Evolutionary conservation across 2,113 vertebrate species (phyloP).

Genomic region (Ceyx cyanopectus): DNA sequence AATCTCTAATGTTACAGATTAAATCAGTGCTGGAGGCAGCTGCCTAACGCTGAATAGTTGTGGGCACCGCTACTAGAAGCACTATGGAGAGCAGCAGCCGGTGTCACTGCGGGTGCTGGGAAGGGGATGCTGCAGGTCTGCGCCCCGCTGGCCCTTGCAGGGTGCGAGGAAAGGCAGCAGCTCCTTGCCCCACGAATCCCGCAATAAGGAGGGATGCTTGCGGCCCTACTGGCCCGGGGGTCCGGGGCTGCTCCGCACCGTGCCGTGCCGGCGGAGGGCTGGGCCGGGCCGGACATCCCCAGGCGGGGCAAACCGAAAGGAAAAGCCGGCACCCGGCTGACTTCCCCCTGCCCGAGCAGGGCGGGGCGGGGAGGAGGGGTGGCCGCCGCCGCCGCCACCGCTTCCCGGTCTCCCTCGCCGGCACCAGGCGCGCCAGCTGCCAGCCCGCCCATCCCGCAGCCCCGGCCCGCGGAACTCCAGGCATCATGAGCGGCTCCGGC

Average conservation of each 20-base stretch:
- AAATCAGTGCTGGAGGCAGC: not conserved
- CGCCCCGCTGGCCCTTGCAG: not conserved
- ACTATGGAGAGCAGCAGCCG: fast-evolving
- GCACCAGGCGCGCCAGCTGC: not conserved
- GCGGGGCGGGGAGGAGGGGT: not conserved
- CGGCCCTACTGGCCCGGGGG: not conserved
- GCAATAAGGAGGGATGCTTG: fast-evolving
- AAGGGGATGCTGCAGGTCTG: not conserved
- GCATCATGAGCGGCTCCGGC: slow-evolving; percentile 28
- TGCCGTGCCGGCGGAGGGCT: not conserved
- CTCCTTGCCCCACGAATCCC: too few relatives aligned
- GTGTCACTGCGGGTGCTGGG: fast-evolving
- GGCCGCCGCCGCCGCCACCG: not conserved
- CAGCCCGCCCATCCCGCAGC: not conserved
- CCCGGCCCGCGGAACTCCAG: not conserved
- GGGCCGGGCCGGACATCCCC: not conserved
- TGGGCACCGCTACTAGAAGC: fast-evolving
- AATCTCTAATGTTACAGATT: not conserved
- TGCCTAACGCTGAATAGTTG: fast-evolving
- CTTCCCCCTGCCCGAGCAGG: not conserved
- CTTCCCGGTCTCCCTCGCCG: not conserved
- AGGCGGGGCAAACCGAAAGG: not conserved
- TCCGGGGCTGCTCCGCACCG: not conserved
- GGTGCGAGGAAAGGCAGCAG: not conserved
- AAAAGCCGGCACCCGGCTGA: not conserved